These are phyloP conservation scores for Menura novaehollandiae DNA, from an alignment of 2,113 vertebrate genomes.

Conservation along the genomic window DNA sequence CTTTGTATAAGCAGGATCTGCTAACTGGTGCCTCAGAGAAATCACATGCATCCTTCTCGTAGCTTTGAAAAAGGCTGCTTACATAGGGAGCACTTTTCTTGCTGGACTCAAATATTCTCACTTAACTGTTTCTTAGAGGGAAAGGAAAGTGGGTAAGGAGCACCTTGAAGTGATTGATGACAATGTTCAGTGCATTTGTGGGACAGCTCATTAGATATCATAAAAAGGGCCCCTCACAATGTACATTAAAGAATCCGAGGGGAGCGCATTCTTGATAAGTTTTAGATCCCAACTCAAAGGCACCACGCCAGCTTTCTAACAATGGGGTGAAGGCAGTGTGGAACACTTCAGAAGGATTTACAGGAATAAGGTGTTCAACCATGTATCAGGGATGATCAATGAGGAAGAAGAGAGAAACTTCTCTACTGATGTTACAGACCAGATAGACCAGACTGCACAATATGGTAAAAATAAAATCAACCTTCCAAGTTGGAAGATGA, in stretches of 20 bases:
- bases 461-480: conserved; percentile 58
- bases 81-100: neutral
- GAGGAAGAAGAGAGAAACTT: conserved; percentile 47
- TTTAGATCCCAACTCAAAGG: conserved; percentile 60
- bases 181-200: neutral
- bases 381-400: conserved; percentile 34
- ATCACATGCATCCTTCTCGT: neutral
- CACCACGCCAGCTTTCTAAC: conserved; percentile 8
- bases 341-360: conserved; percentile 45
- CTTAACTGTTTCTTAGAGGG: neutral
- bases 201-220: conserved; percentile 49
- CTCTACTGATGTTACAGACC: conserved; percentile 36
- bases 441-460: conserved; percentile 34
- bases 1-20: neutral
- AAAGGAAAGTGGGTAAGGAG: conserved; percentile 17
- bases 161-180: neutral
- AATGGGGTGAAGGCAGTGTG: conserved; percentile 40
- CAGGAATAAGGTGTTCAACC: conserved; percentile 36
- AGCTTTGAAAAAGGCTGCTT: neutral
- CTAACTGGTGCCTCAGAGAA: neutral
- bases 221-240: conserved; percentile 26
- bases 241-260: conserved; percentile 6
- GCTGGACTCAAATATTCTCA: neutral
- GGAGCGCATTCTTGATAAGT: conserved; percentile 42
- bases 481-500: neutral